Base-by-base conservation (phyloP, 2,888 invertebrate species). In the Crocallis elinguaria region DNA sequence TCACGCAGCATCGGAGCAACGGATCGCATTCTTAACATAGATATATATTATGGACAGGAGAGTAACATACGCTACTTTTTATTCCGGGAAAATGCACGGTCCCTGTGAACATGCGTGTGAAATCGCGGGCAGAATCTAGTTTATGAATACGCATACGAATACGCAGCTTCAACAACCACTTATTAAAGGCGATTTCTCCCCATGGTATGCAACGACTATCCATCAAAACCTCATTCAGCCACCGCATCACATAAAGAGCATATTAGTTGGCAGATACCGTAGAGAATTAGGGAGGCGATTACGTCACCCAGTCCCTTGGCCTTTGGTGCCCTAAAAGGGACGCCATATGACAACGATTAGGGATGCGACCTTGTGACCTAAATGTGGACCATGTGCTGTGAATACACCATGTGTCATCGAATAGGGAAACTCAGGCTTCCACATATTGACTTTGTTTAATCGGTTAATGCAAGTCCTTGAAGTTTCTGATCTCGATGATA, bases 321-420 rank as follows among this genome's bases (percentile, higher is more conserved):
- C 32, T 48, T 48, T 44, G 48, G 43, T 50, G 35, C 41, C 49
- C 30, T 37, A 32, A 37, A 49, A 46, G 32, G 49, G 49, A 53
- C 43, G 48, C 35, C 36, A 41, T 23, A 50, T 50, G 33, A 46
- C 50, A 55, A 54, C 56, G 56, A 54, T 55, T 52, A 50, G 45
- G 41, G 53, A 46, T 38, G 49, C 41, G 56, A 51, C 60, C 63
- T 43, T 58, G 38, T 60, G 63, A 60, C 63, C 63, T 53, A 48
- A 52, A 62, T 62, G 16, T 11, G 30, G 38, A 21, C 42, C 27
- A 36, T 39, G 9, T 29, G 33, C 38, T 21, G 27, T 49, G 48
- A 42, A 49, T 43, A 43, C 33, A 41, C 46, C 48, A 39, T 38
- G 42, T 44, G 43, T 16, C 25, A 17, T 19, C 33, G 48, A 43